These are phyloP conservation scores for Whitmania pigra DNA, from an alignment of 1,140 invertebrate species.

Conservation along the genomic window DNA sequence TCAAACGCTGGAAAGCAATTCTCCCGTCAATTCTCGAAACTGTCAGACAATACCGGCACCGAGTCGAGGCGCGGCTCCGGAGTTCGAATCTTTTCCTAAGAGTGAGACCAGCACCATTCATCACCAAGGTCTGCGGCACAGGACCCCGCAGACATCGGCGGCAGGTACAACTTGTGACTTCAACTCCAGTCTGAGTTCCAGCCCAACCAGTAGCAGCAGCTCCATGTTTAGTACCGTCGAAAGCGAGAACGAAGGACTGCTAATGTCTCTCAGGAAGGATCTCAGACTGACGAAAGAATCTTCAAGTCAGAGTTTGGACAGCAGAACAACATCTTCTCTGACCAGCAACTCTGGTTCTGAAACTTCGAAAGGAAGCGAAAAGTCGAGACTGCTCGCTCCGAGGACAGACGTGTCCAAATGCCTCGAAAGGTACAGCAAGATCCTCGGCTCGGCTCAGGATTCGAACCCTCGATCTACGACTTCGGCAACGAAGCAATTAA, in stretches of 20 bases:
- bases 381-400: neutral
- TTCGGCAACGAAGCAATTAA: too few species aligned
- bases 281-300: neutral
- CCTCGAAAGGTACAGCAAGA: neutral
- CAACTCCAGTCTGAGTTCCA: conserved; percentile 10
- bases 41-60: conserved; percentile 3
- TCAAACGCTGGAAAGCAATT: neutral
- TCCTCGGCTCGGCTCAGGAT: neutral
- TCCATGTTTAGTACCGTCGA: conserved; percentile 14
- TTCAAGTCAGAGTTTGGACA: neutral
- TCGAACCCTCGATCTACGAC: neutral
- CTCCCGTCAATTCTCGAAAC: conserved; percentile 4
- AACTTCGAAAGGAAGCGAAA: neutral
- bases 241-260: conserved; percentile 10
- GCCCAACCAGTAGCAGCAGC: conserved; percentile 13
- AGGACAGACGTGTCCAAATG: conserved; percentile 7
- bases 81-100: conserved; percentile 2
- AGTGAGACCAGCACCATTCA: neutral
- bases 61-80: neutral
- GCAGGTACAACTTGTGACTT: neutral
- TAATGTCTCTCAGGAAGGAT: conserved; percentile 6
- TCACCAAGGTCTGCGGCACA: neutral
- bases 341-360: conserved; percentile 1
- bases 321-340: neutral
- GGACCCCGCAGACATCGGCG: neutral